Base-by-base conservation (phyloP, 2,888 invertebrate genomes). In the Melanchra persicariae region DNA sequence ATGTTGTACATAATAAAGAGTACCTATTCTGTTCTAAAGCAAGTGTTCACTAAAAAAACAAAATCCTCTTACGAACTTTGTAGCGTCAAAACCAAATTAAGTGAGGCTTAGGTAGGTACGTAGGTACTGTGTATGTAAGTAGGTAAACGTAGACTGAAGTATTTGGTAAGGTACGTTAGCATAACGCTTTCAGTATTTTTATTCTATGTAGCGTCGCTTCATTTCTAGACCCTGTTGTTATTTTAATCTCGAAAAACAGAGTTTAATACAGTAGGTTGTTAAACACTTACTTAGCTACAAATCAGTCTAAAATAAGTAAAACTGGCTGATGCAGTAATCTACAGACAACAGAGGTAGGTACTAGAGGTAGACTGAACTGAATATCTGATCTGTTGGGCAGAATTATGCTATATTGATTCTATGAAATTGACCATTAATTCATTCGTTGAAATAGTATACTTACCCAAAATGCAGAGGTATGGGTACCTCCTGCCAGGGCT, bases 11-110 rank as follows among this genome's bases (percentile, higher is more conserved):
- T n/a, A n/a, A n/a, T n/a, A n/a, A n/a, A n/a, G n/a, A n/a, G n/a
- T n/a, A n/a, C n/a, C n/a, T n/a, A n/a, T n/a, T n/a, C n/a, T n/a
- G n/a, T n/a, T n/a, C n/a, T n/a, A n/a, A n/a, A n/a, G n/a, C n/a
- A n/a, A n/a, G n/a, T n/a, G n/a, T 55, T 59, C 26, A 43, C 47
- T 55, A 34, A 57, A 76, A 54, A 52, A 70, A 63, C 40, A 77
- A 49, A 62, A 59, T 49, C 49, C 10, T n/a, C 24, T 40, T n/a
- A 52, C 26, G 37, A 26, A 57, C 34, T 61, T 60, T 60, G 19
- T 55, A 51, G 30, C 59, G 45, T 47, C 60, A 15, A 55, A 78
- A 64, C n/a, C 30, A 59, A 77, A 71, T 37, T 45, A 76, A 51
- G 30, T 34, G 49, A 47, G 37, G 51, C 34, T 51, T 67, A 45